Evolutionary conservation across 2,113 vertebrate genomes (phyloP).

Genomic region (Sprattus sprattus): DNA sequence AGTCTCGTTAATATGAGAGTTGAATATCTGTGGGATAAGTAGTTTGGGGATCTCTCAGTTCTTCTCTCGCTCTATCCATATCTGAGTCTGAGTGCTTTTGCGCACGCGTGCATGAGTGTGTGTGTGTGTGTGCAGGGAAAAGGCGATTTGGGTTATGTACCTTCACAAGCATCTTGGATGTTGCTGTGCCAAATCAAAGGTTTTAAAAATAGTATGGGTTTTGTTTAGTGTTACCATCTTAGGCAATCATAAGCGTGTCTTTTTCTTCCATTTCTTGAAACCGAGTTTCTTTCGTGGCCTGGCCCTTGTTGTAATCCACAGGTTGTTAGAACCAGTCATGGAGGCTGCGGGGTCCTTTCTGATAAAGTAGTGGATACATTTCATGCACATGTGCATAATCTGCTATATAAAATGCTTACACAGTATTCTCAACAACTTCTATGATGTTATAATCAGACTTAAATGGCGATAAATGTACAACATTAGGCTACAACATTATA

Average conservation of each 20-base stretch:
- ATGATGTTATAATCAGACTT: neutral
- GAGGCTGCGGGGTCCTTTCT: neutral
- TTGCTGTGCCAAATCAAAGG: neutral
- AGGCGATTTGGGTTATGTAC: neutral
- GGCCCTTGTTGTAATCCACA: neutral
- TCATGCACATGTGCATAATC: neutral
- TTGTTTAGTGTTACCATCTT: neutral
- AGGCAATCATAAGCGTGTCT: neutral
- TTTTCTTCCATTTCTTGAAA: neutral
- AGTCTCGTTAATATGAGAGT: neutral
- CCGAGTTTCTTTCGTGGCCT: neutral
- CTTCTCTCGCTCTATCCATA: neutral
- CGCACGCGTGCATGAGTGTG: too few species aligned
- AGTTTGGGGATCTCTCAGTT: neutral
- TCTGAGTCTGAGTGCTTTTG: neutral
- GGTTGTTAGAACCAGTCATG: neutral
- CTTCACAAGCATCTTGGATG: neutral
- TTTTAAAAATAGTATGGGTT: neutral
- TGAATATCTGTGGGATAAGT: slow-evolving; percentile 1
- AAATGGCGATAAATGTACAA: neutral
- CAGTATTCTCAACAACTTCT: neutral
- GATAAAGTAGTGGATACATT: neutral
- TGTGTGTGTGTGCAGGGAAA: neutral
- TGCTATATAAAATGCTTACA: neutral
- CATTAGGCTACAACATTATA: neutral